Evolutionary conservation across 2,113 vertebrate species (phyloP), one percentile per base, ranked within the genome.

Genomic region (Labeo catla): DNA sequence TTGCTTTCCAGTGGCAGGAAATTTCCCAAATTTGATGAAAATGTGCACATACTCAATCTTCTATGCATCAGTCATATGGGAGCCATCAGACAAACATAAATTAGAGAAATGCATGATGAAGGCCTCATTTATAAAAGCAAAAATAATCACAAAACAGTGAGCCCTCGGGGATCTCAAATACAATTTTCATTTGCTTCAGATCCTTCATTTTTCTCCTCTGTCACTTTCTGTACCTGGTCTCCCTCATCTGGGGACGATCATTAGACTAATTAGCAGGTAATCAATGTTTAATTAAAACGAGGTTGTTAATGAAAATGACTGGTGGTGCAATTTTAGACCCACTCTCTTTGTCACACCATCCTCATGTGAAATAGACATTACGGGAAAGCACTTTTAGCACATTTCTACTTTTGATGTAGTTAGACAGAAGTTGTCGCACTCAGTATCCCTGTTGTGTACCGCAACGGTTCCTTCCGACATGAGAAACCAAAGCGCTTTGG

Each of bases 201-300:
- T 96, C 93, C 92, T 92, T 95, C 94, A 93, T 94, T 89, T 88
- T 90, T 87, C 91, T 89, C 86, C 79, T 81, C 90, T 93, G 91
- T 91, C 92, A 91, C 88, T 89, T 87, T 86, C 81, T 59, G 81
- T 92, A 93, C 92, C 90, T 92, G 85, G 86, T 91, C 85, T 88
- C 87, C 80, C 91, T 91, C 93, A 95, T 95, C 95, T 95, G 93
- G 93, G 95, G 96, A 95, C 93, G 92, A 96, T 97, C 95, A 96
- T 95, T 95, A 93, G 93, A 93, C 94, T 96, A 96, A 97, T 97
- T 96, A 96, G 95, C 94, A 94, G 93, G 93, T 96, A 96, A 96
- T 97, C 96, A 94, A 96, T 96, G 95, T 96, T 97, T 97, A 96
- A 97, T 98, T 97, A 97, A 97, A 96, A 95, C 90, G 86, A 93